Conservation (phyloP, 2,888 invertebrate genomes). For the Spisula solida region DNA sequence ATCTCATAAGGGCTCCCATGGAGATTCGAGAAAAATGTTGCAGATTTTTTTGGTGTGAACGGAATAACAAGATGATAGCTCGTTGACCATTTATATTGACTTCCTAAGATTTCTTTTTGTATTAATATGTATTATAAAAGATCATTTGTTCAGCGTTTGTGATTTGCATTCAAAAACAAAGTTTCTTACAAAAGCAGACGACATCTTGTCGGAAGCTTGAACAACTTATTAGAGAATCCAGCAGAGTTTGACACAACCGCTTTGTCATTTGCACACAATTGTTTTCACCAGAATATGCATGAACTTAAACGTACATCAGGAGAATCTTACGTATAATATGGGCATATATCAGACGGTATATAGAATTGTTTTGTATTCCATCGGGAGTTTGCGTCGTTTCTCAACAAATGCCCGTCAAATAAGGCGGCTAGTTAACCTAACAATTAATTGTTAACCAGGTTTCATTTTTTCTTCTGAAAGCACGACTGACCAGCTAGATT, state of each 20-base stretch:
- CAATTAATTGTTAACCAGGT: too few species aligned
- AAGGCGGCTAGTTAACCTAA: too few species aligned
- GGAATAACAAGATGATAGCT: background rate
- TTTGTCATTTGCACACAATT: background rate
- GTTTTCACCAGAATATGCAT: constrained; percentile 7
- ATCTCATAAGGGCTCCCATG: background rate
- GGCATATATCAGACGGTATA: constrained; percentile 4
- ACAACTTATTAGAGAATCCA: background rate
- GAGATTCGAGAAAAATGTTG: background rate
- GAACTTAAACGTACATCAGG: background rate
- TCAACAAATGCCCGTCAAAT: too few species aligned
- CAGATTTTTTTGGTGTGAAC: background rate
- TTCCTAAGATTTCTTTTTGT: background rate
- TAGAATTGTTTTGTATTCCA: background rate
- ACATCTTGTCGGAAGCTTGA: constrained; percentile 10
- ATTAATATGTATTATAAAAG: background rate
- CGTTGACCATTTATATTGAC: constrained; percentile 3
- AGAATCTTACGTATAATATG: background rate
- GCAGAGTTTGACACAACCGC: constrained; percentile 24
- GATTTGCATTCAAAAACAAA: constrained; percentile 25
- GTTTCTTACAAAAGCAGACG: constrained; percentile 23
- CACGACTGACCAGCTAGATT: too few species aligned
- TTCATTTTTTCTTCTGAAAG: too few species aligned
- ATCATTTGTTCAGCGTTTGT: background rate
- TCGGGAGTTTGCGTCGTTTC: too few species aligned